A percentile compares a stretch with the other conserved stretches of the same genome.
phyloP scores from a whole-genome alignment of 2,888 invertebrate species.

The Nebria salina region DNA sequence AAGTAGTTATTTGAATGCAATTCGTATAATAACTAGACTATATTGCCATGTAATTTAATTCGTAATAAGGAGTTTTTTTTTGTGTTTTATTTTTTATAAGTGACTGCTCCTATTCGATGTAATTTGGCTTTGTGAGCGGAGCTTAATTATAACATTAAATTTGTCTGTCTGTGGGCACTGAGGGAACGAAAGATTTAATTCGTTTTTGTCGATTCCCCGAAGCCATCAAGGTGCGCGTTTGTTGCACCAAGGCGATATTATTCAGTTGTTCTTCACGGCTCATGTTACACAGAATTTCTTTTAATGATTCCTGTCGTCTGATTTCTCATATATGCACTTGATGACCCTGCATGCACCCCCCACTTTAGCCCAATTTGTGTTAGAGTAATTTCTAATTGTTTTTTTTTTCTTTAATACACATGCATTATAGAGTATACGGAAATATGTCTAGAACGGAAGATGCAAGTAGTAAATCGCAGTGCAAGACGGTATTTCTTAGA shows the following conservation, averaged over 20 bases:
- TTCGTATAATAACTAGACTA: too few species aligned
- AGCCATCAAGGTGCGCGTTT: constrained; percentile 42
- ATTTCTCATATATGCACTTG: not conserved
- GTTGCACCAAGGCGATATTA: constrained; percentile 28
- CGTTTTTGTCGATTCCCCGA: constrained; percentile 43
- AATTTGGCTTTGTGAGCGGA: constrained; percentile 35
- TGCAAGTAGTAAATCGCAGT: constrained; percentile 11
- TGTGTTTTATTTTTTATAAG: too few species aligned
- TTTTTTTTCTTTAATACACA: not conserved
- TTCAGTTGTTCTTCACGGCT: constrained; percentile 38
- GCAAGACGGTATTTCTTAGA: constrained; percentile 29
- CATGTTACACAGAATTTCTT: constrained; percentile 9
- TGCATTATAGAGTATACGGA: not conserved
- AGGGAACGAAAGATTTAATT: constrained; percentile 27
- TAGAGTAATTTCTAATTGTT: too few species aligned
- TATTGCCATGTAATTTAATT: too few species aligned
- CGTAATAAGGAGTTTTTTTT: too few species aligned
- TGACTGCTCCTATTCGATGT: constrained; percentile 12
- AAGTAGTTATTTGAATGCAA: too few species aligned
- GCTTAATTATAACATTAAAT: constrained; percentile 45
- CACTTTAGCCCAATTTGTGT: too few species aligned
- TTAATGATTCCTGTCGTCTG: constrained; percentile 11
- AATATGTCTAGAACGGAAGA: constrained; percentile 2
- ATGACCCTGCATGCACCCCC: not conserved
- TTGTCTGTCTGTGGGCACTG: constrained; percentile 22